phyloP scores from a whole-genome alignment of 2,797 vertebrate species.

The Sebastes nivosus region DNA sequence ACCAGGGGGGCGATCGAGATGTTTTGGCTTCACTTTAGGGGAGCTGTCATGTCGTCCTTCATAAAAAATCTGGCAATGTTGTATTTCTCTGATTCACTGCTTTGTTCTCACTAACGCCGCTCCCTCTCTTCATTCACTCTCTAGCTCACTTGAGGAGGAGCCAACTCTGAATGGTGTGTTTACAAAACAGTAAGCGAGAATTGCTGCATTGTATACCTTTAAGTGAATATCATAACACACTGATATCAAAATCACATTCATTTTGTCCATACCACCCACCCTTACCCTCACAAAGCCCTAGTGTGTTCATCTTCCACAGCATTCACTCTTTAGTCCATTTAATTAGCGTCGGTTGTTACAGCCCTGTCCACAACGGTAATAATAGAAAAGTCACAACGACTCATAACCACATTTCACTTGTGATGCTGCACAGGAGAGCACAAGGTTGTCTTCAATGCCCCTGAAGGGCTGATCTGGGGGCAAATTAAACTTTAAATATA shows the following conservation, averaged over 20 bases:
- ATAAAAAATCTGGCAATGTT: neutral
- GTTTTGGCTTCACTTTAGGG: too few relatives aligned
- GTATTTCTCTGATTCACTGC: neutral
- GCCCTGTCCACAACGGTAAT: neutral
- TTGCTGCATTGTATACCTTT: neutral
- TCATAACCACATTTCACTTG: slow-evolving; percentile 1
- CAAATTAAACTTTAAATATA: slow-evolving; percentile 25
- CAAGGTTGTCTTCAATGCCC: neutral
- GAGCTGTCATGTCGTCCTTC: too few relatives aligned
- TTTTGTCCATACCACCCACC: neutral
- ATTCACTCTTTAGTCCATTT: neutral
- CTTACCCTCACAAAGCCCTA: neutral
- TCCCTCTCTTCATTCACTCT: neutral
- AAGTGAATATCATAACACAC: neutral
- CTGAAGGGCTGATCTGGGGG: slow-evolving; percentile 13
- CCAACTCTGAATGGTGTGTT: neutral
- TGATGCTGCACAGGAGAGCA: neutral
- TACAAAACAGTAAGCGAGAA: neutral
- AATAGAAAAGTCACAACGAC: neutral
- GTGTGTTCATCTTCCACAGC: neutral
- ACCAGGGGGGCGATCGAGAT: too few relatives aligned
- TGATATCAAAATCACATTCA: neutral
- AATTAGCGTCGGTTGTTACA: neutral
- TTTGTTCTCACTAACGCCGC: neutral
- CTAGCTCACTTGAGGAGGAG: neutral